Conservation (phyloP, 2,888 invertebrate genomes). For the Scaptomyza polygonia region DNA sequence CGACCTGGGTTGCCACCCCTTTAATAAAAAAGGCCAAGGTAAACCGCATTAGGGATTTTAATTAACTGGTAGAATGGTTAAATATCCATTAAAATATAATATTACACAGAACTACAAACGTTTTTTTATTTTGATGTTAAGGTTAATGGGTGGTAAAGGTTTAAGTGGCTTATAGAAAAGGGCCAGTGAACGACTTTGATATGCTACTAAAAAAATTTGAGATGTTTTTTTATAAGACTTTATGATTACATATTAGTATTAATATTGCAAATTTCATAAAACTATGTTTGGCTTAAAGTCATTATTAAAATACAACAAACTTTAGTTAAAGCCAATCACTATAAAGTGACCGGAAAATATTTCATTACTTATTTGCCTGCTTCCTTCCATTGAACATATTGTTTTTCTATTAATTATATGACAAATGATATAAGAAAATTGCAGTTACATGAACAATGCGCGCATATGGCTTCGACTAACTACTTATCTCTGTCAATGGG, state of each 20-base stretch:
- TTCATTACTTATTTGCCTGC: slow-evolving; percentile 8
- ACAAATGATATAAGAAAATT: slow-evolving; percentile 57
- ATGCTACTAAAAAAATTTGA: not conserved
- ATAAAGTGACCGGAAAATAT: not conserved
- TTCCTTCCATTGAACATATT: slow-evolving; percentile 65
- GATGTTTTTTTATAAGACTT: not conserved
- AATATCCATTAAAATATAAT: slow-evolving; percentile 81
- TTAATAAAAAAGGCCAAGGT: slow-evolving; percentile 38
- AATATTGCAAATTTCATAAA: no score
- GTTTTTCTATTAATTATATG: slow-evolving; percentile 76
- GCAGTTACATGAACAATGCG: slow-evolving; percentile 56
- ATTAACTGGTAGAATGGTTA: slow-evolving; percentile 68
- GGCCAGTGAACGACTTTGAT: slow-evolving; percentile 15
- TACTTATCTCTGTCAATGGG: slow-evolving; percentile 6
- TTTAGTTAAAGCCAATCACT: no score
- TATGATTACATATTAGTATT: no score
- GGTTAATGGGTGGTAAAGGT: slow-evolving; percentile 50
- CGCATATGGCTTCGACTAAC: slow-evolving; percentile 75
- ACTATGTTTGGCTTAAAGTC: no score
- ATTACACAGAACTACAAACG: slow-evolving; percentile 62
- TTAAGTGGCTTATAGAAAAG: slow-evolving; percentile 49
- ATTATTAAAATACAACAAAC: no score
- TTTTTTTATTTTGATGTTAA: slow-evolving; percentile 8
- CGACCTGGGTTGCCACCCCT: slow-evolving; percentile 50
- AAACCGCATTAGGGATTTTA: slow-evolving; percentile 75